A percentile compares a stretch with the other conserved stretches of the same genome.
Evolutionary conservation across 2,888 invertebrate genomes (phyloP).

Genomic region (Diadegma fenestrale): DNA sequence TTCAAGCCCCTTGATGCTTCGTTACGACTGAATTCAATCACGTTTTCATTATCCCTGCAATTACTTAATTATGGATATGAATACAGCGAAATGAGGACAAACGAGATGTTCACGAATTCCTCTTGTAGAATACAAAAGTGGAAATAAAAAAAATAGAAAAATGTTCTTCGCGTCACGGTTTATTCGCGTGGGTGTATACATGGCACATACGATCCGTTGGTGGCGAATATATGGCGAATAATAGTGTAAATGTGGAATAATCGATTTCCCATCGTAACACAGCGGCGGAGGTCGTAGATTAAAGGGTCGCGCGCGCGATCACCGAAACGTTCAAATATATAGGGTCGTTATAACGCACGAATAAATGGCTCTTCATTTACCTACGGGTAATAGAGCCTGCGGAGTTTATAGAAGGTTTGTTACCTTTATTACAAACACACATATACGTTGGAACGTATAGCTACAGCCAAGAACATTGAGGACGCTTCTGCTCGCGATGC

Average conservation of each 20-base stretch:
- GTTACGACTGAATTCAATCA: not conserved
- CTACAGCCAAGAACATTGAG: not conserved
- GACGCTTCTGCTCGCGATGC: not conserved
- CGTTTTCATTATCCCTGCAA: not conserved
- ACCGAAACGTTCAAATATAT: conserved; percentile 41
- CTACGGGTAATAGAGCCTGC: conserved; percentile 70
- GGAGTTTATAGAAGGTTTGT: conserved; percentile 66
- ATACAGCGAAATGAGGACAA: too few relatives aligned
- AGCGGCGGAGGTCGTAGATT: conserved; percentile 61
- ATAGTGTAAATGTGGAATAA: conserved; percentile 54
- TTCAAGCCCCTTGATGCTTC: too few relatives aligned
- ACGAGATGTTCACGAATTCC: not conserved
- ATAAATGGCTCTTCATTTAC: conserved; percentile 71
- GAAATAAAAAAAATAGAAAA: not conserved
- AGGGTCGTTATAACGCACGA: conserved; percentile 57
- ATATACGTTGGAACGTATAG: not conserved
- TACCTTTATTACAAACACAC: conserved; percentile 37
- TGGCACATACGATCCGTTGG: not conserved
- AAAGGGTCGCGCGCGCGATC: conserved; percentile 53
- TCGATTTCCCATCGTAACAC: conserved; percentile 66
- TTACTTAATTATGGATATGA: too few relatives aligned
- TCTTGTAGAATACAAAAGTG: not conserved
- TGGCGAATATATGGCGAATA: conserved; percentile 20
- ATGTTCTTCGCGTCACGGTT: not conserved
- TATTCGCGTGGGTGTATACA: not conserved